Evolutionary conservation across 2,888 invertebrate genomes (phyloP).

Genomic region (Clistopyga incitator): DNA sequence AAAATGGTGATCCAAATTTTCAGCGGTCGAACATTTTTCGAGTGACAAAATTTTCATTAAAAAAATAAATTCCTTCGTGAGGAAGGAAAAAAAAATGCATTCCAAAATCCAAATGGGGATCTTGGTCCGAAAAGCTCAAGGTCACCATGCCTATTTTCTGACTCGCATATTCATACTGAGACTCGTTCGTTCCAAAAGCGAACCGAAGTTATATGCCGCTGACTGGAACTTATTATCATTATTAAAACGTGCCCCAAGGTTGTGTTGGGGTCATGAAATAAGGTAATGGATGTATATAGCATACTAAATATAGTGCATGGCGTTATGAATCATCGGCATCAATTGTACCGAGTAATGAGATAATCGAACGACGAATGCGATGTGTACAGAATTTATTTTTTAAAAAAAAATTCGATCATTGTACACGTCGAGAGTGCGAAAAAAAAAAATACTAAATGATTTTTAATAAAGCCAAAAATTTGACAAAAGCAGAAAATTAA

Average conservation of each 20-base stretch:
- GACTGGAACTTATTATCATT: conserved; percentile 28
- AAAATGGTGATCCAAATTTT: no score
- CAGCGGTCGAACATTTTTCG: no score
- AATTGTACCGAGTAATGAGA: conserved; percentile 18
- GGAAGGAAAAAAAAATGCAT: no score
- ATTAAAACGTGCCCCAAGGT: conserved; percentile 50
- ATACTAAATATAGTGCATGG: conserved; percentile 36
- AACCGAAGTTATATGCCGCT: not conserved
- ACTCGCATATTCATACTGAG: conserved; percentile 4
- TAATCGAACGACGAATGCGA: not conserved
- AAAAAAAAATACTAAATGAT: not conserved
- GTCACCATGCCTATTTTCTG: not conserved
- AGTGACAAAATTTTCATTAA: no score
- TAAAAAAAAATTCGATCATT: no score
- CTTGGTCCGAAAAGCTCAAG: not conserved
- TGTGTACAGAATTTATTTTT: not conserved
- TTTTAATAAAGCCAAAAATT: not conserved
- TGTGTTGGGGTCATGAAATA: conserved; percentile 41
- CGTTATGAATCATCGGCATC: conserved; percentile 51
- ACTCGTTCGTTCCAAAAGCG: conserved; percentile 25
- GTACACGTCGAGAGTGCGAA: not conserved
- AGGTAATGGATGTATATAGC: conserved; percentile 47
- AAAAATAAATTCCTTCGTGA: no score
- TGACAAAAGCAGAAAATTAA: not conserved
- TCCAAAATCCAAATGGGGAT: not conserved